Evolutionary conservation across 1,140 invertebrate species (phyloP).

Genomic region (Choristoneura fumiferana): DNA sequence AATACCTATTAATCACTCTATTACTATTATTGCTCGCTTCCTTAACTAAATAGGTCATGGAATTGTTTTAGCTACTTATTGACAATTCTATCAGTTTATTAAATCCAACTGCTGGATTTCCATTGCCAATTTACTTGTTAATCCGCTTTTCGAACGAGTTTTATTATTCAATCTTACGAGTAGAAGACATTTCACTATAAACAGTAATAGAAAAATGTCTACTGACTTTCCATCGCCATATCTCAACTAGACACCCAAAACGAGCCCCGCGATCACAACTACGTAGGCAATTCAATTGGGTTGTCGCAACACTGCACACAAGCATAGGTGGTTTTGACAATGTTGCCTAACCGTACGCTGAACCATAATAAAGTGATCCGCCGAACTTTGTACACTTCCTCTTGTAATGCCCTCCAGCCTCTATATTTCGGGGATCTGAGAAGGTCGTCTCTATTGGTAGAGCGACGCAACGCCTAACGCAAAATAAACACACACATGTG

Average conservation of each 20-base stretch:
- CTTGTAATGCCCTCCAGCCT: not conserved
- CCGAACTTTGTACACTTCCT: not conserved
- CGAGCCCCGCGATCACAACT: slow-evolving; percentile 24
- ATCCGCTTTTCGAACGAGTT: no score
- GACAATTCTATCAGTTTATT: no score
- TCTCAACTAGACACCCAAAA: slow-evolving; percentile 25
- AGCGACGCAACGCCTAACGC: not conserved
- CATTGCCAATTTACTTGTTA: no score
- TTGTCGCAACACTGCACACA: slow-evolving; percentile 21
- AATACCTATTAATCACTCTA: no score
- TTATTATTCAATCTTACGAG: no score
- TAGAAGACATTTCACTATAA: no score
- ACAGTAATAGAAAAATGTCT: slow-evolving; percentile 5
- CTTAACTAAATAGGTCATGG: no score
- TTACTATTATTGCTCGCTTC: no score
- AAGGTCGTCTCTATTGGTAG: not conserved
- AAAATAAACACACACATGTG: slow-evolving; percentile 1
- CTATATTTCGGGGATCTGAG: not conserved
- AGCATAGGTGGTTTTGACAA: slow-evolving; percentile 10
- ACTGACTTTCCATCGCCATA: slow-evolving; percentile 10
- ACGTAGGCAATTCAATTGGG: slow-evolving; percentile 19
- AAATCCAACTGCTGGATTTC: no score
- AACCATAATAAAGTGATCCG: slow-evolving; percentile 1
- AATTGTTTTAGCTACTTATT: no score
- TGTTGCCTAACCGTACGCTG: slow-evolving; percentile 6